Conservation (phyloP, 2,888 invertebrate species). For the Argynnis bischoffii region DNA sequence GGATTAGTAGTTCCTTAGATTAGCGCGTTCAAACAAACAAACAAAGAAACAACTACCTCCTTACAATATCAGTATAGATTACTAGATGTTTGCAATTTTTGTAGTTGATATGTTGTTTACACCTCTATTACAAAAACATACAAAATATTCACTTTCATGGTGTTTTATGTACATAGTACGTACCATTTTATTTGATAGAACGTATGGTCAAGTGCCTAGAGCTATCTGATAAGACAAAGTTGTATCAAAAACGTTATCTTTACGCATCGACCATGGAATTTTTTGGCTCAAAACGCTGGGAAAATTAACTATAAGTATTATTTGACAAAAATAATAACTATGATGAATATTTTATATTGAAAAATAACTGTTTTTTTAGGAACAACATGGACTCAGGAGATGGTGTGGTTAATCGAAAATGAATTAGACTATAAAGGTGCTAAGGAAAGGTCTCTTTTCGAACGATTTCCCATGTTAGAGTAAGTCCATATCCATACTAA, state of each 20-base stretch:
- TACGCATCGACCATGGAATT: conserved; percentile 33
- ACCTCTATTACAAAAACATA: no score
- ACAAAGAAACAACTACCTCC: no score
- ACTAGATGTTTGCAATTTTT: no score
- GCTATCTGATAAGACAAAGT: conserved; percentile 23
- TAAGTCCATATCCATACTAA: conserved; percentile 55
- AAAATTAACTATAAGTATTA: neutral
- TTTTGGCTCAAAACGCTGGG: conserved; percentile 8
- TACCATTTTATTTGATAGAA: neutral
- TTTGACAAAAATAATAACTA: neutral
- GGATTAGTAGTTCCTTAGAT: no score
- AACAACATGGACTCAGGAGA: conserved; percentile 90
- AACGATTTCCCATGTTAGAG: conserved; percentile 88
- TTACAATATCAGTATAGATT: no score
- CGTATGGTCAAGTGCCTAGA: neutral
- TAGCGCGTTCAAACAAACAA: no score
- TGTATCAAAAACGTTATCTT: conserved; percentile 25
- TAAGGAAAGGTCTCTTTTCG: conserved; percentile 72
- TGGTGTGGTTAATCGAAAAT: conserved; percentile 86
- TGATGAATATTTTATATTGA: neutral
- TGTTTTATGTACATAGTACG: neutral
- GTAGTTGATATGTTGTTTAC: no score
- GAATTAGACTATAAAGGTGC: conserved; percentile 83
- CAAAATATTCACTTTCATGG: neutral
- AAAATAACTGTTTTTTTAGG: conserved; percentile 64